Conservation (phyloP, 1,140 invertebrate genomes). For the Caenorhabditis latens region DNA sequence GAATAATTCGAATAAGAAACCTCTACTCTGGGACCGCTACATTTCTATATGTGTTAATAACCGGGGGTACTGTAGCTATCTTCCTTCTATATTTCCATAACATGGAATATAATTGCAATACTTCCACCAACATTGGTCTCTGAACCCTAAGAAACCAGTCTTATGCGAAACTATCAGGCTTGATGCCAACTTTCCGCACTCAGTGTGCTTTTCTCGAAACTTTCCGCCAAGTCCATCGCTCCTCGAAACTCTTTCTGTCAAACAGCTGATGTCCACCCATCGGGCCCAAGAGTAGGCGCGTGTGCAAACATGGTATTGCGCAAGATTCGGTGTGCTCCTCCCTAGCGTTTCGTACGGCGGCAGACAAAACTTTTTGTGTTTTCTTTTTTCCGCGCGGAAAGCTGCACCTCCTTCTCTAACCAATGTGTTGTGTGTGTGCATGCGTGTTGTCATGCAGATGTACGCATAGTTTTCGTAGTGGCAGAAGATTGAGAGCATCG, state of each 20-base stretch:
- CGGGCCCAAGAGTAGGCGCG: constrained; percentile 32
- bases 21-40: no score
- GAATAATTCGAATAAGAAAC: no score
- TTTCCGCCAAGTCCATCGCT: constrained; percentile 29
- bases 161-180: neutral
- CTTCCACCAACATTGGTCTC: neutral
- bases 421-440: neutral
- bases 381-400: constrained; percentile 53
- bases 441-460: constrained; percentile 49
- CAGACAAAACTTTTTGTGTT: constrained; percentile 43
- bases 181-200: constrained; percentile 17
- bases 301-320: constrained; percentile 52
- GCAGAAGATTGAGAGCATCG: neutral
- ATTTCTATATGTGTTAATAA: no score
- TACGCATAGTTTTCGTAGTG: constrained; percentile 33
- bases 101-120: no score
- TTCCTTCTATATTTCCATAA: no score
- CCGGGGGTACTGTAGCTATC: no score
- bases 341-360: constrained; percentile 22
- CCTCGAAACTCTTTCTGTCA: neutral
- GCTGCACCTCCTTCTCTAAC: constrained; percentile 16
- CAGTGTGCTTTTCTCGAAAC: neutral
- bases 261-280: constrained; percentile 42
- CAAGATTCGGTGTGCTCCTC: neutral
- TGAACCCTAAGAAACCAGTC: neutral